A percentile compares a stretch with the other conserved stretches of the same genome.
phyloP scores from a whole-genome alignment of 2,888 invertebrate species.

The Epinotia demarniana region DNA sequence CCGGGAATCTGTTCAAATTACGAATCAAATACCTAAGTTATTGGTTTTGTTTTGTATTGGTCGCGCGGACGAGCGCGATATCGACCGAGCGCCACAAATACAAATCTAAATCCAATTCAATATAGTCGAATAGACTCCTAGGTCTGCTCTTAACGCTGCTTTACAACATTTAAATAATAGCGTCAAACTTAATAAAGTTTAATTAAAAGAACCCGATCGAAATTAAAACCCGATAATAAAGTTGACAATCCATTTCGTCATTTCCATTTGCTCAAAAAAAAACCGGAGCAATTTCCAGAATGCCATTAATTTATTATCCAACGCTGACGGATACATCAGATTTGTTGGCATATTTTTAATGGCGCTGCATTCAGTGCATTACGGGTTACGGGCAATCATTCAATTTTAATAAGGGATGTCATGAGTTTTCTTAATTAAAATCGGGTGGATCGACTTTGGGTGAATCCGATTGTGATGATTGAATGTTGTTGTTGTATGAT shows the following conservation, averaged over 20 bases:
- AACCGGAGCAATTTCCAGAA: conserved; percentile 20
- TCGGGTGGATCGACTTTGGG: conserved; percentile 56
- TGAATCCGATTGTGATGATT: not conserved
- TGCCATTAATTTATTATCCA: conserved; percentile 44
- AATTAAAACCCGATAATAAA: conserved; percentile 18
- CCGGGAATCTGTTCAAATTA: too few species aligned
- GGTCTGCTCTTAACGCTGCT: too few species aligned
- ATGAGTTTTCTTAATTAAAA: conserved; percentile 80
- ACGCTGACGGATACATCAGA: conserved; percentile 41
- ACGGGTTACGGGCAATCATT: conserved; percentile 70
- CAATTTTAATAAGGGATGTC: conserved; percentile 73
- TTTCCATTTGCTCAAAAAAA: conserved; percentile 41
- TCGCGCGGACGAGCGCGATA: too few species aligned
- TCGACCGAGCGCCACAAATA: too few species aligned
- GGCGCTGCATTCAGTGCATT: conserved; percentile 58
- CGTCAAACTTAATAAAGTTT: not conserved
- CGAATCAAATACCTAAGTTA: too few species aligned
- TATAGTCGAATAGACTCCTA: too few species aligned
- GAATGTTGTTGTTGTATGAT: not conserved
- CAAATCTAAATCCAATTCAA: too few species aligned
- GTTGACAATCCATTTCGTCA: conserved; percentile 29
- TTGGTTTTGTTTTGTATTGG: too few species aligned
- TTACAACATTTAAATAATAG: too few species aligned
- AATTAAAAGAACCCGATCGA: not conserved
- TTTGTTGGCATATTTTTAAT: conserved; percentile 73